Evolutionary conservation across 2,888 invertebrate genomes (phyloP).

Genomic region (Apodemia mormo): DNA sequence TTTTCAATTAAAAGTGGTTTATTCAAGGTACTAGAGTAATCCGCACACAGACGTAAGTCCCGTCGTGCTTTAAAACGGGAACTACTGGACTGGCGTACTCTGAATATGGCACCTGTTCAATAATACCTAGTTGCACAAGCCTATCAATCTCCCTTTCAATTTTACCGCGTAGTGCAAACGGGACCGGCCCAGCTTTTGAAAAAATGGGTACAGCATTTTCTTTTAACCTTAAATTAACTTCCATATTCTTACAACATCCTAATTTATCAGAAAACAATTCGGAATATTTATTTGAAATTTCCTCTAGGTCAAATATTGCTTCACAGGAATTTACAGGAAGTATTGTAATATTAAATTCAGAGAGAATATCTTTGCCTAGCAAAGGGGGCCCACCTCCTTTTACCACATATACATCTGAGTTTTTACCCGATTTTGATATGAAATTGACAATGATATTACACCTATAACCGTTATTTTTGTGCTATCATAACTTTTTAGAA

Average conservation of each 20-base stretch:
- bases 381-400: not conserved
- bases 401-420: not conserved
- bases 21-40: constrained; percentile 25
- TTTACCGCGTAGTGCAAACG: not conserved
- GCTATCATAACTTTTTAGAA: not conserved
- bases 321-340: not conserved
- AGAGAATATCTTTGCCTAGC: not conserved
- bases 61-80: not conserved
- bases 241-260: constrained; percentile 5
- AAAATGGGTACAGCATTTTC: not conserved
- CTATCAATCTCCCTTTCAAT: constrained; percentile 21
- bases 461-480: not conserved
- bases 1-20: constrained; percentile 29
- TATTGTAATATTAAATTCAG: not conserved
- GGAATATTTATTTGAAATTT: not conserved
- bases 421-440: not conserved
- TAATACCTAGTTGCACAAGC: too few species aligned
- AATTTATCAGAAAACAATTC: not conserved
- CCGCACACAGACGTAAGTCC: not conserved
- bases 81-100: too few species aligned
- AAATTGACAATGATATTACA: not conserved
- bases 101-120: too few species aligned
- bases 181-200: not conserved
- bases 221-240: not conserved
- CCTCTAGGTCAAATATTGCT: not conserved